These are phyloP conservation scores for Tholera decimalis DNA, from an alignment of 2,888 invertebrate species.

Conservation along the genomic window DNA sequence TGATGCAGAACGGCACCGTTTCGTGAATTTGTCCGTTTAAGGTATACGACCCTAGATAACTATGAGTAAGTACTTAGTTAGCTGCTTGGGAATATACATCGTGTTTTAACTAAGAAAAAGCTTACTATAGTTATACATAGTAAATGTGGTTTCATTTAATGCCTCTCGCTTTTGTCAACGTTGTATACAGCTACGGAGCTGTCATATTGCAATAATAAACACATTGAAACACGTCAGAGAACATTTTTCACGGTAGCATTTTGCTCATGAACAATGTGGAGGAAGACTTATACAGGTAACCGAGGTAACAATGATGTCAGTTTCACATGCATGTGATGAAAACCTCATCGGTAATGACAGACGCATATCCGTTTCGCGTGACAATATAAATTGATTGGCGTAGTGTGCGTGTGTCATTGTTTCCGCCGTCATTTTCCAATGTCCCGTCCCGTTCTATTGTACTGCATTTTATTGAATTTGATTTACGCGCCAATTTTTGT, in stretches of 20 bases:
- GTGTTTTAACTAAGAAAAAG: no score
- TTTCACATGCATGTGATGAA: constrained; percentile 33
- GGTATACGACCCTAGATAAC: no score
- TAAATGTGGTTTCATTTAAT: no score
- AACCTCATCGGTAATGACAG: constrained; percentile 55
- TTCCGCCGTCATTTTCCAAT: constrained; percentile 82
- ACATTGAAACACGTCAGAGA: background rate
- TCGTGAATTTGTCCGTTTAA: no score
- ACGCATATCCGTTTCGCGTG: constrained; percentile 54
- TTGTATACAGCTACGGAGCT: background rate
- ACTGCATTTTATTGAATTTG: constrained; percentile 89
- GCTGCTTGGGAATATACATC: no score
- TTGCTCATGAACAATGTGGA: background rate
- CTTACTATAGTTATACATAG: no score
- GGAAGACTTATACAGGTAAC: background rate
- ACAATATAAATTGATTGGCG: constrained; percentile 52
- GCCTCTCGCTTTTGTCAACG: no score
- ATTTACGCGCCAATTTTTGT: constrained; percentile 90
- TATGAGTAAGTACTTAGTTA: no score
- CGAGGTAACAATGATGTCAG: constrained; percentile 38
- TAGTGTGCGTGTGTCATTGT: constrained; percentile 73
- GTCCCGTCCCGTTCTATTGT: constrained; percentile 82
- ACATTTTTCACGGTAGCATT: background rate
- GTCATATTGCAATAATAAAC: background rate
- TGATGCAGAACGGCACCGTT: no score